These are phyloP conservation scores for Glossophaga mutica DNA, from an alignment of 2,797 vertebrate species.

Conservation along the genomic window DNA sequence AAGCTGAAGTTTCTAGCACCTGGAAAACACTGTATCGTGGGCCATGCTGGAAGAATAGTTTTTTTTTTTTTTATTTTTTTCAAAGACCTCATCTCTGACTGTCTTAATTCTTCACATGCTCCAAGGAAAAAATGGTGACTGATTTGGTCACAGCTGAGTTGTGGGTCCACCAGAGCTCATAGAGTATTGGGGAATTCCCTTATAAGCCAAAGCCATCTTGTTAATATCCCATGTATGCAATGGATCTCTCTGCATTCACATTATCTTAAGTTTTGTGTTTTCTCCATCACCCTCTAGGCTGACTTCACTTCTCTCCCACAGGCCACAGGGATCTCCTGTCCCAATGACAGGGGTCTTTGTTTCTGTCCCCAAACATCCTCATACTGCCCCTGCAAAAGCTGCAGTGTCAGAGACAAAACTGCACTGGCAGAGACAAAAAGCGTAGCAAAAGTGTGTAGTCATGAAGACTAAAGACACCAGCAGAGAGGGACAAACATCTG, in stretches of 20 bases:
- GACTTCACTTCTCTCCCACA: neutral
- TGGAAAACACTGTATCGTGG: neutral
- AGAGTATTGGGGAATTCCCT: neutral
- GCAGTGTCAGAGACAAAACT: neutral
- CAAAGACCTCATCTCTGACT: neutral
- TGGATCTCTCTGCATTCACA: neutral
- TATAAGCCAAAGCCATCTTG: neutral
- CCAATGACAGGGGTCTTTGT: neutral
- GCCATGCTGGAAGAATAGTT: neutral
- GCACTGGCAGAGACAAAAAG: neutral
- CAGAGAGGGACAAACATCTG: neutral
- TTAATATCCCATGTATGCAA: neutral
- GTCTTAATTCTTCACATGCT: neutral
- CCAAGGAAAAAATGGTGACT: neutral
- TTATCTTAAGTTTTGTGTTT: constrained; percentile 1
- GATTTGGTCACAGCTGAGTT: neutral
- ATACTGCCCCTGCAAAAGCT: neutral
- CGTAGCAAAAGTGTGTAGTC: neutral
- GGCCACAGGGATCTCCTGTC: neutral
- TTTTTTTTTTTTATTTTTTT: neutral
- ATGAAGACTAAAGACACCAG: neutral
- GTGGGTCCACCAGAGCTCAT: neutral
- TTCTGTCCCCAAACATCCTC: neutral
- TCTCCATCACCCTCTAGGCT: neutral
- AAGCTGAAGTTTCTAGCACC: neutral